Conservation (phyloP, 2,797 vertebrate genomes). For the Lithobates pipiens region DNA sequence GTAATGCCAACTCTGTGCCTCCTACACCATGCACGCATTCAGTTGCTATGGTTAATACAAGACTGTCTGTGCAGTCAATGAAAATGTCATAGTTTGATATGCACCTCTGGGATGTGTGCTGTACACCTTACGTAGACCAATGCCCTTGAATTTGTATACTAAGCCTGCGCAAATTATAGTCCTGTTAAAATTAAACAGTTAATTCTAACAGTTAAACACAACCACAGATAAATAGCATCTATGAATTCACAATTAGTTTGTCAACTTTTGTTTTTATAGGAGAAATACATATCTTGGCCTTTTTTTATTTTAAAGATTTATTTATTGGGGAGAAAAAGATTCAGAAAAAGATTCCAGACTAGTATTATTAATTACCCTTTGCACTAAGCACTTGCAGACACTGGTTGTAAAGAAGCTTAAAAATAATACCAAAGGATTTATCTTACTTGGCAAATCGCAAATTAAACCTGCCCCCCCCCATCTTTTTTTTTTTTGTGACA, state of each 20-base stretch:
- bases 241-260: neutral
- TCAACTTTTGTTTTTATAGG: neutral
- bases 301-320: neutral
- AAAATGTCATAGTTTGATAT: neutral
- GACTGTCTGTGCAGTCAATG: neutral
- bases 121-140: neutral
- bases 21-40: neutral
- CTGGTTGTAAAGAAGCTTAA: constrained; percentile 47
- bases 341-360: neutral
- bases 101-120: constrained; percentile 2
- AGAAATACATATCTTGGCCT: neutral
- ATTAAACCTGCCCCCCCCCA: constrained; percentile 11
- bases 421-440: constrained; percentile 44
- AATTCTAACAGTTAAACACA: neutral
- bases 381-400: constrained; percentile 21
- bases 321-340: neutral
- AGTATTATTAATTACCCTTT: constrained; percentile 39
- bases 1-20: neutral
- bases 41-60: constrained; percentile 36
- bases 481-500: neutral
- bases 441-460: constrained; percentile 52
- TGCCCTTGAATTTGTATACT: neutral
- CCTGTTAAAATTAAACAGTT: neutral
- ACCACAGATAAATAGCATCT: neutral
- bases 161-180: neutral